Percentiles rank a stretch among this genome's conserved stretches.
Evolutionary conservation across 1,140 invertebrate genomes (phyloP).

Genomic region (Drosophila obscura): DNA sequence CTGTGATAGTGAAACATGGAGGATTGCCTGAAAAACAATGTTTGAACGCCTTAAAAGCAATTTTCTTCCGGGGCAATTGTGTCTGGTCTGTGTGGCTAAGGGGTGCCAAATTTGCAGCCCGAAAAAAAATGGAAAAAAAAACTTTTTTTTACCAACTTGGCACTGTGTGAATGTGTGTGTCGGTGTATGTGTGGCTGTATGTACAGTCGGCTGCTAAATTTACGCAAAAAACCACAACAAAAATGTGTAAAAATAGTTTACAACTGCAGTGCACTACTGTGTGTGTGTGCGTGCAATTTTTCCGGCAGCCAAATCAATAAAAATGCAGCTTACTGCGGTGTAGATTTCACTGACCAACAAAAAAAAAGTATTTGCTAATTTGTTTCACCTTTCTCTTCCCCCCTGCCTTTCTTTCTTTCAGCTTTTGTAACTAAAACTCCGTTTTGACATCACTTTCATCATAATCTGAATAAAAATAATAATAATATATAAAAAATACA

Average conservation of each 20-base stretch:
- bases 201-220: constrained; percentile 69
- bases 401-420: constrained; percentile 84
- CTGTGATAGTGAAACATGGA: constrained; percentile 39
- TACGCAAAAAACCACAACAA: constrained; percentile 69
- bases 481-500: constrained; percentile 70
- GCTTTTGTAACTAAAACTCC: constrained; percentile 92
- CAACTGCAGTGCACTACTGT: constrained; percentile 46
- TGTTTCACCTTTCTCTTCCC: constrained; percentile 30
- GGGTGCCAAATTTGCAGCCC: constrained; percentile 69
- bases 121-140: constrained; percentile 65
- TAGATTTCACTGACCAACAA: constrained; percentile 65
- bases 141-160: constrained; percentile 60
- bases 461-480: constrained; percentile 83
- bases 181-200: constrained; percentile 33
- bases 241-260: constrained; percentile 76
- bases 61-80: constrained; percentile 45
- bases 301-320: constrained; percentile 72
- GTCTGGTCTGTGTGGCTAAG: constrained; percentile 34
- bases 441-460: constrained; percentile 84
- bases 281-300: constrained; percentile 61
- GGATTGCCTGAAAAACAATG: constrained; percentile 4
- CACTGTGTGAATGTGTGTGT: constrained; percentile 30
- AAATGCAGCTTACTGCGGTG: constrained; percentile 67
- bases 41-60: constrained; percentile 36
- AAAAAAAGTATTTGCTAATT: constrained; percentile 30